Evolutionary conservation across 2,888 invertebrate genomes (phyloP).

Genomic region (Julus scanicus): DNA sequence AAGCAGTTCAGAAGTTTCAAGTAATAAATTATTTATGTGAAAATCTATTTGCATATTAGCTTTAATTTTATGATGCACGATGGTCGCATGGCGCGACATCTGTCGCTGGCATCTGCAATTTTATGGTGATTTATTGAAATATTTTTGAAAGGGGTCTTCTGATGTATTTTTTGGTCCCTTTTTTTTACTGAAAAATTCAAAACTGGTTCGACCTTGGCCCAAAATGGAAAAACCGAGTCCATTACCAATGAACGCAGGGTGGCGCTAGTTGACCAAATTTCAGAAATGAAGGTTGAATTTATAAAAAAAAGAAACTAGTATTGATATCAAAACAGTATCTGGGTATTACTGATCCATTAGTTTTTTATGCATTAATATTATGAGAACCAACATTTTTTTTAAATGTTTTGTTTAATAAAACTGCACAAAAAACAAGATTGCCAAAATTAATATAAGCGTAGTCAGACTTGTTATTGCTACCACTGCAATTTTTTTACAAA

Average conservation of each 20-base stretch:
- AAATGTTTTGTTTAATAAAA: too few relatives aligned
- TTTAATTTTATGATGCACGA: neutral
- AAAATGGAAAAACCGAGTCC: neutral
- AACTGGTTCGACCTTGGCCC: conserved; percentile 25
- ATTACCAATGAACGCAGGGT: neutral
- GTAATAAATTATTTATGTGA: conserved; percentile 1
- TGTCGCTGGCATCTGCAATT: conserved; percentile 31
- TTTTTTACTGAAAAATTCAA: conserved; percentile 1
- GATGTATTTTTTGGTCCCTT: neutral
- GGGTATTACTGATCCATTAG: too few relatives aligned
- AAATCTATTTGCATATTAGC: neutral
- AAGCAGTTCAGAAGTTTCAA: neutral
- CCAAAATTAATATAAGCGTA: neutral
- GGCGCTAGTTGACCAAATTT: neutral
- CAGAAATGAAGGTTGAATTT: too few relatives aligned
- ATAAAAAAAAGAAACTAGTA: too few relatives aligned
- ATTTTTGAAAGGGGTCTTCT: neutral
- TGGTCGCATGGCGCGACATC: neutral
- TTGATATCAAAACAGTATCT: too few relatives aligned
- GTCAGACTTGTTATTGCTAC: neutral
- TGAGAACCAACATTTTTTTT: too few relatives aligned
- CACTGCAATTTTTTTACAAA: neutral
- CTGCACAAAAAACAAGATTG: neutral
- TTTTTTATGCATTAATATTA: too few relatives aligned
- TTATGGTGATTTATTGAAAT: conserved; percentile 45